Percentiles rank a stretch among this genome's conserved stretches.
phyloP scores from a whole-genome alignment of 2,888 invertebrate species.

The Carcina quercana region DNA sequence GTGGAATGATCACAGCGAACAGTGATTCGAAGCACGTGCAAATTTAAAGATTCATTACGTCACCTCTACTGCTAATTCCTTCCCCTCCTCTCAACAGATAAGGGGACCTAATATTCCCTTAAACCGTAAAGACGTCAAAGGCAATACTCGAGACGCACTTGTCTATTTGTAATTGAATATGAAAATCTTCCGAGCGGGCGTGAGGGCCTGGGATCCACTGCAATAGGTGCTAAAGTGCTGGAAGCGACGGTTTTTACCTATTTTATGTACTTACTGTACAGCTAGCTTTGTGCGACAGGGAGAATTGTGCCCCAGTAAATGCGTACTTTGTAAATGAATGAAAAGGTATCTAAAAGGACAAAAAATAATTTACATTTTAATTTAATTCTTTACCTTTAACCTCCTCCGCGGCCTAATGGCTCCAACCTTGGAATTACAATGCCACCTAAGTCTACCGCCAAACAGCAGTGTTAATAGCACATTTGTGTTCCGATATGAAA shows the following conservation, averaged over 20 bases:
- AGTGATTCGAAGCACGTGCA: constrained; percentile 30
- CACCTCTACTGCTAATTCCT: constrained; percentile 45
- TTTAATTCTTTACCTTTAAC: too few species aligned
- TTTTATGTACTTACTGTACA: too few species aligned
- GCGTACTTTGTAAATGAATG: too few species aligned
- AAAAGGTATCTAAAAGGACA: too few species aligned
- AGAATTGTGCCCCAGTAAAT: too few species aligned
- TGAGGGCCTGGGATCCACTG: constrained; percentile 30
- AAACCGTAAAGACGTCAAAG: constrained; percentile 64
- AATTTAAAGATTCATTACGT: constrained; percentile 47
- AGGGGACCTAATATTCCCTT: constrained; percentile 58
- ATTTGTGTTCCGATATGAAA: too few species aligned
- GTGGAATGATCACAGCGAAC: constrained; percentile 20
- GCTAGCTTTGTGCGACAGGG: too few species aligned
- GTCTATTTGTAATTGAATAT: constrained; percentile 74
- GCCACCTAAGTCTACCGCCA: too few species aligned
- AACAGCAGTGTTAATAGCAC: too few species aligned
- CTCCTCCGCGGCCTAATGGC: too few species aligned
- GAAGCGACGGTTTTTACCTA: background rate
- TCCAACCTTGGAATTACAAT: too few species aligned
- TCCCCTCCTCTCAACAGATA: constrained; percentile 24
- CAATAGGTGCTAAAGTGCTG: constrained; percentile 11
- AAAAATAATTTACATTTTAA: too few species aligned
- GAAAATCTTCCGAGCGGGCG: constrained; percentile 61
- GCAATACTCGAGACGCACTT: constrained; percentile 62